Conservation (phyloP, 2,888 invertebrate genomes). For the Nomada lathburiana region DNA sequence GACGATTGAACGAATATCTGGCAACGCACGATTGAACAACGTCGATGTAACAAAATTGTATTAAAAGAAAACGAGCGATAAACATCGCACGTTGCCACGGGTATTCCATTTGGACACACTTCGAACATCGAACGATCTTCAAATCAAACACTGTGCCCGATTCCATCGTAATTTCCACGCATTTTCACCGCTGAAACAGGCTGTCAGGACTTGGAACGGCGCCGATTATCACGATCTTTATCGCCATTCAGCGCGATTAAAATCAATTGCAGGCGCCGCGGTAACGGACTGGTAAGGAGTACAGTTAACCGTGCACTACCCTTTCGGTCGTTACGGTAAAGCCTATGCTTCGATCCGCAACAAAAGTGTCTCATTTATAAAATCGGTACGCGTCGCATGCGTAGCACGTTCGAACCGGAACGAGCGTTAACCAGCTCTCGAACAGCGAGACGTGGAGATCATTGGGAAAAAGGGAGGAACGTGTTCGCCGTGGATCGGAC, state of each 20-base stretch:
- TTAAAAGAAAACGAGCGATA: neutral
- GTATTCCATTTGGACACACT: neutral
- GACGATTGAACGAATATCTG: neutral
- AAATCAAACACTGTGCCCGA: neutral
- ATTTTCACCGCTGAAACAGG: neutral
- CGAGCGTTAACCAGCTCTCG: slow-evolving; percentile 20
- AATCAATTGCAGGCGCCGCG: slow-evolving; percentile 9
- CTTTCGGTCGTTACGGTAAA: slow-evolving; percentile 46
- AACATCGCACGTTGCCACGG: neutral
- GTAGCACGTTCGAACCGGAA: slow-evolving; percentile 54
- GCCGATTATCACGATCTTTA: slow-evolving; percentile 13
- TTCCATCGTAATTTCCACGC: neutral
- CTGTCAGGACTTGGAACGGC: neutral
- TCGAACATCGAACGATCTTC: neutral
- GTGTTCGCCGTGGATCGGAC: neutral
- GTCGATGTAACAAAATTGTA: neutral
- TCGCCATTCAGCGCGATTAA: slow-evolving; percentile 8
- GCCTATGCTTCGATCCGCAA: slow-evolving; percentile 46
- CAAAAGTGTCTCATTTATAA: slow-evolving; percentile 64
- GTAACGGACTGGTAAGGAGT: slow-evolving; percentile 57
- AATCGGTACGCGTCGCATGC: slow-evolving; percentile 49
- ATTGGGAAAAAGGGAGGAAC: slow-evolving; percentile 8
- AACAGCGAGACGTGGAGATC: slow-evolving; percentile 22
- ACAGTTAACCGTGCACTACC: slow-evolving; percentile 53
- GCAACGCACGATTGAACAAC: neutral